A percentile compares a stretch with the other conserved stretches of the same genome.
Evolutionary conservation across 2,888 invertebrate species (phyloP).

Genomic region (Dugesia japonica): DNA sequence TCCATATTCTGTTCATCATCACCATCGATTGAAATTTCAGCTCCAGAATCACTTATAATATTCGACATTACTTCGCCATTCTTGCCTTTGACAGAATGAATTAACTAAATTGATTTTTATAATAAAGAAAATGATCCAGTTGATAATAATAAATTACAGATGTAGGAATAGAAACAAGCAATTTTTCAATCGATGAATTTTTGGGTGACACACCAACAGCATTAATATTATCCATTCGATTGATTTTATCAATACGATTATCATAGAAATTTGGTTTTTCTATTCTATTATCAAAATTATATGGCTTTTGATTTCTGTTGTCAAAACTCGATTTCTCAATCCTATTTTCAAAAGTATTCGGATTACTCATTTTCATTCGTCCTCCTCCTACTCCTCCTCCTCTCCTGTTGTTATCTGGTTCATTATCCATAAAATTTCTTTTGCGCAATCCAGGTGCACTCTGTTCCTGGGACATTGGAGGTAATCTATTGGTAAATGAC

Average conservation of each 20-base stretch:
- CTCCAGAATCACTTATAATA: background rate
- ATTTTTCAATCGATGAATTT: background rate
- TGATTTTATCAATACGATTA: background rate
- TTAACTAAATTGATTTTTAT: background rate
- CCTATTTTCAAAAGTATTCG: background rate
- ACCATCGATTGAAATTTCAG: background rate
- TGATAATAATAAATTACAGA: background rate
- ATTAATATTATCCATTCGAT: background rate
- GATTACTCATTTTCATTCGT: slow-evolving; percentile 3
- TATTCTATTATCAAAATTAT: background rate
- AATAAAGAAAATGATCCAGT: background rate
- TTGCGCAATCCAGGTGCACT: background rate
- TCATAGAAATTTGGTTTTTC: background rate
- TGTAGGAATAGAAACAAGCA: background rate
- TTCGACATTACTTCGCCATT: background rate
- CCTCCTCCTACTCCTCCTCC: no score
- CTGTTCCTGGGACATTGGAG: background rate
- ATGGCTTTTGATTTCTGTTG: background rate
- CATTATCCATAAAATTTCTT: background rate
- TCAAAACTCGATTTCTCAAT: background rate
- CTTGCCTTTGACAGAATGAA: background rate
- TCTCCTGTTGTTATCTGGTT: background rate
- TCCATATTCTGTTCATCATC: background rate
- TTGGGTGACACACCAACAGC: background rate
- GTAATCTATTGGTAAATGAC: background rate